Base-by-base conservation (phyloP, 2,888 invertebrate genomes). In the Yponomeuta sedellus region DNA sequence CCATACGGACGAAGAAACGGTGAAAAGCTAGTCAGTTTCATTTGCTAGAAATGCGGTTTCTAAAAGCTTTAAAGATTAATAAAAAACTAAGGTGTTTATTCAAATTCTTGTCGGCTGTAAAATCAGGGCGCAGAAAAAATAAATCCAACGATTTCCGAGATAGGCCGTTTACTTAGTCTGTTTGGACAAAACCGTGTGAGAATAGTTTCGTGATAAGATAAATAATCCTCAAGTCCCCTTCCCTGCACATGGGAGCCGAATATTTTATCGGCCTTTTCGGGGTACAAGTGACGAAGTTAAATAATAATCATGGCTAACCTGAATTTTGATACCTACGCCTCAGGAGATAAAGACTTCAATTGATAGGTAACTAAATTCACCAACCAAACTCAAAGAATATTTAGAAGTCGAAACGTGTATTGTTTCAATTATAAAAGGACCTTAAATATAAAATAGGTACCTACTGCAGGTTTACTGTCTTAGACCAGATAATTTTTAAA, bases 91-190 rank as follows among this genome's bases (percentile, higher is more conserved):
- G 25, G 25, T 25, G 58, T 20, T 10, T 10, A 58, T 19, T 58
- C 20, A 4, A 58, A 58, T 10, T 19, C 19, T 20, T 58, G 20
- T 58, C 44, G 44, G 44, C 10, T 44, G 44, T 44, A 44, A 52
- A 52, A 52, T 52, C 44, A 52, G 44, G 44, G 16, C 44, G 44
- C 1, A 52, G 44, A 52, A 59, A 59, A 59, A 22, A 59, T 59
- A 59, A 5, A 59, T 19, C 25, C 59, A 59, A 59, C 25, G 25
- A 59, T 28, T 61, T 61, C 16, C 44, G 39, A 61, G 34, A 25
- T 39, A 39, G 61, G 39, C 16, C 56, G 56, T 64, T 64, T 64
- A 57, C 64, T 56, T 56, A 64, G 64, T 28, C 16, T 56, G 64
- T 64, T 56, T 56, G 64, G 20, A 56, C 39, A 20, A 64, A 44